Percentiles rank a stretch among this genome's conserved stretches.
phyloP scores from a whole-genome alignment of 2,113 vertebrate genomes.

The Saccopteryx leptura region DNA sequence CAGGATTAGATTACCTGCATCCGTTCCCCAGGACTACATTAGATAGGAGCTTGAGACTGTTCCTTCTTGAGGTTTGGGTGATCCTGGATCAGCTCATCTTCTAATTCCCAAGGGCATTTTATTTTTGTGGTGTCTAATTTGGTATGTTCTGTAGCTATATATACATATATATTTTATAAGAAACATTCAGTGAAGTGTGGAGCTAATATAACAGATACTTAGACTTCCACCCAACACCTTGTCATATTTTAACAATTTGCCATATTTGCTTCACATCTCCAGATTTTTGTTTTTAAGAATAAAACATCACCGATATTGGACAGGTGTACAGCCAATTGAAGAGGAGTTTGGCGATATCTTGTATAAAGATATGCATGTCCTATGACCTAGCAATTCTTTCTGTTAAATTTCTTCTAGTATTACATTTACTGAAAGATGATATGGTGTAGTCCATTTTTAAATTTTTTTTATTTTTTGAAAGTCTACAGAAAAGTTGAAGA shows the following conservation, averaged over 20 bases:
- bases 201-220: neutral
- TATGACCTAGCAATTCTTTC: neutral
- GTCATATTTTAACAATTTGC: neutral
- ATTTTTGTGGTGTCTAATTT: neutral
- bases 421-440: neutral
- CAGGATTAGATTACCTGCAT: neutral
- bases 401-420: neutral
- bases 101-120: neutral
- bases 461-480: neutral
- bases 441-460: neutral
- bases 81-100: neutral
- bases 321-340: neutral
- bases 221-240: neutral
- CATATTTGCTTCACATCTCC: slow-evolving; percentile 4
- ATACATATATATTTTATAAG: neutral
- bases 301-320: neutral
- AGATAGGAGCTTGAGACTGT: neutral
- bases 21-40: neutral
- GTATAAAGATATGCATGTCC: neutral
- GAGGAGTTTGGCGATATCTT: neutral
- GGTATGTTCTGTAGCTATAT: neutral
- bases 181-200: neutral
- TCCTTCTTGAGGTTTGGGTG: neutral
- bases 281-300: slow-evolving; percentile 43
- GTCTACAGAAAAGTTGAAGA: slow-evolving; percentile 39